Percentiles rank a stretch among this genome's conserved stretches.
phyloP scores from a whole-genome alignment of 2,113 vertebrate species.

The Haemorhous mexicanus region DNA sequence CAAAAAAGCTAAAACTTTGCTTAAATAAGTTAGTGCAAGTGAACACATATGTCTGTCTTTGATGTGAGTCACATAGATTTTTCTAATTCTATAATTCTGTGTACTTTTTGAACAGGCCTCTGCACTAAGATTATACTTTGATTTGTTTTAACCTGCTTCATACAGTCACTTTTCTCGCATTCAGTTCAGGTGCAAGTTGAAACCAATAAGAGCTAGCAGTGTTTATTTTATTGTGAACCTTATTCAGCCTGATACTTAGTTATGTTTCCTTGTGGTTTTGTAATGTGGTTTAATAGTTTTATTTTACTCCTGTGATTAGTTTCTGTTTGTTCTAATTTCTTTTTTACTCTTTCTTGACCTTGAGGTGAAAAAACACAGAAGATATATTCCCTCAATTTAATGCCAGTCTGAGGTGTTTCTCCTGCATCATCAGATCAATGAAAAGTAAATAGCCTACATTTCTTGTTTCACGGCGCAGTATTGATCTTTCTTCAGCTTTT shows the following conservation, averaged over 20 bases:
- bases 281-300: constrained; percentile 88
- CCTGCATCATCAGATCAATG: constrained; percentile 99
- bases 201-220: constrained; percentile 23
- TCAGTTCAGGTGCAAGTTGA: constrained; percentile 9
- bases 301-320: constrained; percentile 76
- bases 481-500: constrained; percentile 98
- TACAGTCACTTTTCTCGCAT: background rate
- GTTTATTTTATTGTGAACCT: constrained; percentile 62
- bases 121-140: background rate
- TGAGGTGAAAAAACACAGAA: constrained; percentile 82
- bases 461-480: constrained; percentile 96
- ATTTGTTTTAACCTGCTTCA: constrained; percentile 11
- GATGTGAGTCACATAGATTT: background rate
- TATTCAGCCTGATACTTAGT: constrained; percentile 70
- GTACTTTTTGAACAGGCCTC: background rate
- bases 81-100: background rate
- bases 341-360: constrained; percentile 82
- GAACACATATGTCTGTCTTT: background rate
- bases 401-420: constrained; percentile 98
- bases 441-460: constrained; percentile 99
- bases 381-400: constrained; percentile 98
- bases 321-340: constrained; percentile 86
- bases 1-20: background rate
- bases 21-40: background rate
- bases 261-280: constrained; percentile 71